Evolutionary conservation across 2,113 vertebrate species (phyloP).

Genomic region (Hypanus sabinus): DNA sequence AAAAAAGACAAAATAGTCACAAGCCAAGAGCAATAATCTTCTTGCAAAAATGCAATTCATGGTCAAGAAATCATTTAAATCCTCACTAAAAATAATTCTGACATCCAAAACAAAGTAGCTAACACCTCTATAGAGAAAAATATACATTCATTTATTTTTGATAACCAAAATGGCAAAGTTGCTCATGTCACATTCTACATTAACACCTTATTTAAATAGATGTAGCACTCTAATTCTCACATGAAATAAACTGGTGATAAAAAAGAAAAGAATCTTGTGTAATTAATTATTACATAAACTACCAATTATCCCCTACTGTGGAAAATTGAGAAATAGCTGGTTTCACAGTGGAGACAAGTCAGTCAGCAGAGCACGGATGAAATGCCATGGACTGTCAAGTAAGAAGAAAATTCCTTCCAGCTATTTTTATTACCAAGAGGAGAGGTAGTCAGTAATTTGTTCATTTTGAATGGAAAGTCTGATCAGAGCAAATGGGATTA

Average conservation of each 20-base stretch:
- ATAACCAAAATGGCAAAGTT: background rate
- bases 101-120: background rate
- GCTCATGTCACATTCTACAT: background rate
- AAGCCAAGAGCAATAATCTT: background rate
- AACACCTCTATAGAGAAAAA: background rate
- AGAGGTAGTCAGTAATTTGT: constrained; percentile 35
- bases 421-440: constrained; percentile 32
- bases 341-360: constrained; percentile 20
- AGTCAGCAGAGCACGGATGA: constrained; percentile 31
- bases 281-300: constrained; percentile 36
- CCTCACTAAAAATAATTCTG: constrained; percentile 22
- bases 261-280: constrained; percentile 18
- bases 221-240: constrained; percentile 5
- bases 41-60: background rate
- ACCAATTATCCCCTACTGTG: constrained; percentile 24
- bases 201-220: background rate
- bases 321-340: constrained; percentile 31
- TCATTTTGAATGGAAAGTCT: constrained; percentile 30
- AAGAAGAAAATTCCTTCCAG: constrained; percentile 32
- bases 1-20: constrained; percentile 44
- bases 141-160: background rate
- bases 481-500: constrained; percentile 21
- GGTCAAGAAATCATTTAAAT: background rate
- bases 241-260: background rate
- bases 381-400: constrained; percentile 23